Evolutionary conservation across 2,888 invertebrate genomes (phyloP).

Genomic region (Netelia melanura): DNA sequence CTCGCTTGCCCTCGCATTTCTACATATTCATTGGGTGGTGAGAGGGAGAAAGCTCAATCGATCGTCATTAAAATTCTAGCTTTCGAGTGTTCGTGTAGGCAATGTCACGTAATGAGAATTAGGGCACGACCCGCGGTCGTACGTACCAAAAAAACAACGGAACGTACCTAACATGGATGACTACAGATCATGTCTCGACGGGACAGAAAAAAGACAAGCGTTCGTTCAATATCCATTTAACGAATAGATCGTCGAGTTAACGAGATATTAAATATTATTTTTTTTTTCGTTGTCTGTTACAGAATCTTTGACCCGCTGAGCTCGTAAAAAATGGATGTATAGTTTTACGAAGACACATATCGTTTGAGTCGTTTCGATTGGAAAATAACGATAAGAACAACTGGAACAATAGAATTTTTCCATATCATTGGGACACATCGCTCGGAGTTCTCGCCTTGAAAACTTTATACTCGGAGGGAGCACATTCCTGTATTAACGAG

Average conservation of each 20-base stretch:
- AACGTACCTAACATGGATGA: conserved; percentile 11
- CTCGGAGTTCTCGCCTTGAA: conserved; percentile 33
- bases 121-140: background rate
- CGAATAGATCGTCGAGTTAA: background rate
- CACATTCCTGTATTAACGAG: conserved; percentile 18
- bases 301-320: conserved; percentile 46
- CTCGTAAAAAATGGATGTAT: conserved; percentile 7
- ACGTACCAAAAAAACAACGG: background rate
- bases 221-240: background rate
- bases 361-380: conserved; percentile 15
- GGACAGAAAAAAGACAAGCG: conserved; percentile 16
- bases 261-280: background rate
- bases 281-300: conserved; percentile 54
- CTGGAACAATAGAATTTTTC: conserved; percentile 15
- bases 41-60: conserved; percentile 52
- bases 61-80: conserved; percentile 63
- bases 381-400: background rate
- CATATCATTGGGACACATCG: conserved; percentile 66
- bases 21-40: conserved; percentile 43
- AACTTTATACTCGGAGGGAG: conserved; percentile 14
- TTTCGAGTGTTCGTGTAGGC: conserved; percentile 19
- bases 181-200: background rate
- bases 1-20: background rate
- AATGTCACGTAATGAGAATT: conserved; percentile 39
- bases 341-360: conserved; percentile 51